These are phyloP conservation scores for Helicoverpa assulta DNA, from an alignment of 2,888 invertebrate species.

Conservation along the genomic window DNA sequence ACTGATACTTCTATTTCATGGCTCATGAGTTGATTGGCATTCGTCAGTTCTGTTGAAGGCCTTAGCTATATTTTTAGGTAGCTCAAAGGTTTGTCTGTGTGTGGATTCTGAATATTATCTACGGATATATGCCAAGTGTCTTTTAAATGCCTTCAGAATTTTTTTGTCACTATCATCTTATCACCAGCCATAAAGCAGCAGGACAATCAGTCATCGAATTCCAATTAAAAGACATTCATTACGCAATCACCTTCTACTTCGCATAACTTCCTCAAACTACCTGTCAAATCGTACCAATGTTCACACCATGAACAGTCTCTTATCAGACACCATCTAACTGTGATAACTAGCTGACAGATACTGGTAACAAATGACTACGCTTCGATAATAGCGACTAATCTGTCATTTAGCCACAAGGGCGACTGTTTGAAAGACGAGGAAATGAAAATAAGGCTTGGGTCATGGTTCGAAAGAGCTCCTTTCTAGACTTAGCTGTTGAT, in stretches of 20 bases:
- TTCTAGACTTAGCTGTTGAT: constrained; percentile 23
- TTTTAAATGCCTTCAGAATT: no score
- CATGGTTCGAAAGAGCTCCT: constrained; percentile 39
- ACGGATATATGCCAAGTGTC: no score
- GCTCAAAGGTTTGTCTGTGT: no score
- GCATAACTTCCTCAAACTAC: constrained; percentile 23
- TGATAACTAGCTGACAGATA: constrained; percentile 37
- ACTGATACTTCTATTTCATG: no score
- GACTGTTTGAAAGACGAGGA: constrained; percentile 40
- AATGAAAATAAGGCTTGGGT: constrained; percentile 47
- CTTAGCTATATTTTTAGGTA: no score
- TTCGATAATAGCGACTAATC: constrained; percentile 26
- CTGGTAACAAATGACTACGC: constrained; percentile 22
- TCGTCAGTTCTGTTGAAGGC: no score
- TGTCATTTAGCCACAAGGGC: constrained; percentile 38
- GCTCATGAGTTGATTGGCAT: no score
- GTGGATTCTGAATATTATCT: no score
- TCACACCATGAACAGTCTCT: constrained; percentile 8
- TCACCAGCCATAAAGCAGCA: no score
- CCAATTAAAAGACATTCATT: background rate
- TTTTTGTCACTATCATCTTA: no score
- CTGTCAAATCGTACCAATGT: constrained; percentile 12
- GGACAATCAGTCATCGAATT: no score
- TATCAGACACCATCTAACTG: constrained; percentile 38
- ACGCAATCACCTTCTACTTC: background rate